Base-by-base conservation (phyloP, 1,140 invertebrate genomes). In the Cotesia typhae region DNA sequence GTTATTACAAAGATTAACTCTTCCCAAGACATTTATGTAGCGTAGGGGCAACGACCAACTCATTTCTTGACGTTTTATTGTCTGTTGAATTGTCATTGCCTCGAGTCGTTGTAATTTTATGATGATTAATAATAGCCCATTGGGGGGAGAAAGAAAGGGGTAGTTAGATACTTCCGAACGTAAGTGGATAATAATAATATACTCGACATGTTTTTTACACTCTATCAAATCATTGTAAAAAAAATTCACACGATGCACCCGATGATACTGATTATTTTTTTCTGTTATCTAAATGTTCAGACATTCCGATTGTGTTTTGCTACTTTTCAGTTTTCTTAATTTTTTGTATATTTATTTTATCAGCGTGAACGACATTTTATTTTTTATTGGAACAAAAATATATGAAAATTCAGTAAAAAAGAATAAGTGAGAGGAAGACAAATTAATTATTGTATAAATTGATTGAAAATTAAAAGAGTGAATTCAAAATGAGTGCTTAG, bases 1-100 rank as follows among this genome's bases (percentile, higher is more conserved):
- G 79, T 66, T 79, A 47, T 83, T 81, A 82, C 80, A 82, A 81
- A 83, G 79, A 71, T 81, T 77, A 82, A 82, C 81, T 83, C 82
- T 85, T 85, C 82, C 83, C 77, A 83, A 71, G 67, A 78, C 75
- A 75, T 52, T 9, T 66, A 47, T 20, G 14, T 9, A 51, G 64
- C 47, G 14, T 17, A 38, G 14, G 17, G n/a, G 20, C 47, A 53
- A 65, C 37, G 28, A 72, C 51, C 9, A 17, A 52, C 47, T 35
- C 17, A n/a, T 52, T 66, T 66, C n/a, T 28, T 66, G 17, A 17
- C 41, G 17, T 55, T 55, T 55, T 55, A 55, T 17, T 55, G 52
- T 52, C 37, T 12, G 7, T 66, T 66, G 38, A 28, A 14, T 66
- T 14, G 38, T 53, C 14, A 20, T 52, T 51, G 38, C 47, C 20